Evolutionary conservation across 2,888 invertebrate species (phyloP).

Genomic region (Luperina nickerlii): DNA sequence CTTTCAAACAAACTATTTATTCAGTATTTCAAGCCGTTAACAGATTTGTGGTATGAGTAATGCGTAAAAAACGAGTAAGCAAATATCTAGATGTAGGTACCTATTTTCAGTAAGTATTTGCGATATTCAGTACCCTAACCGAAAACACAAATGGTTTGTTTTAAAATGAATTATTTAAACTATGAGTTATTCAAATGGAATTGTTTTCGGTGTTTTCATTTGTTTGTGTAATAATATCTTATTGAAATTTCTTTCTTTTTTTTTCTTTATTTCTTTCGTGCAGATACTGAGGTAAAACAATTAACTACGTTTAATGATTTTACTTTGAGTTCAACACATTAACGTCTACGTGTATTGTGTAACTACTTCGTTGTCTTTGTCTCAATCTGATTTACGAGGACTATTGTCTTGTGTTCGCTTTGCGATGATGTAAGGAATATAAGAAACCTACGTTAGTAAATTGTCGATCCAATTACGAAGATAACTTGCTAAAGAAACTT

Average conservation of each 20-base stretch:
- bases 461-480: slow-evolving; percentile 13
- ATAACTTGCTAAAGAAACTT: slow-evolving; percentile 2
- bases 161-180: slow-evolving; percentile 7
- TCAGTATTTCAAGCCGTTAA: slow-evolving; percentile 25
- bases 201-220: background rate
- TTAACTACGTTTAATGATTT: slow-evolving; percentile 33
- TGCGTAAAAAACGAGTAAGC: slow-evolving; percentile 16
- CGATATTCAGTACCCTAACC: background rate
- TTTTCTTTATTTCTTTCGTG: too few species aligned
- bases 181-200: background rate
- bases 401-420: slow-evolving; percentile 52
- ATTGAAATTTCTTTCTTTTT: too few species aligned
- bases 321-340: slow-evolving; percentile 29
- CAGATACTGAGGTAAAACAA: slow-evolving; percentile 14
- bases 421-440: slow-evolving; percentile 1
- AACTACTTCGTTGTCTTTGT: slow-evolving; percentile 27
- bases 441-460: background rate
- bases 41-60: slow-evolving; percentile 33
- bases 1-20: slow-evolving; percentile 44
- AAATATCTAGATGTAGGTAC: background rate
- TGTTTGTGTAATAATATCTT: background rate
- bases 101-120: slow-evolving; percentile 18
- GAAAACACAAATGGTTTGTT: slow-evolving; percentile 12
- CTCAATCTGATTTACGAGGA: slow-evolving; percentile 38
- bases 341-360: slow-evolving; percentile 11